These are phyloP conservation scores for Orussus abietinus DNA, from an alignment of 1,140 invertebrate genomes.

Conservation along the genomic window DNA sequence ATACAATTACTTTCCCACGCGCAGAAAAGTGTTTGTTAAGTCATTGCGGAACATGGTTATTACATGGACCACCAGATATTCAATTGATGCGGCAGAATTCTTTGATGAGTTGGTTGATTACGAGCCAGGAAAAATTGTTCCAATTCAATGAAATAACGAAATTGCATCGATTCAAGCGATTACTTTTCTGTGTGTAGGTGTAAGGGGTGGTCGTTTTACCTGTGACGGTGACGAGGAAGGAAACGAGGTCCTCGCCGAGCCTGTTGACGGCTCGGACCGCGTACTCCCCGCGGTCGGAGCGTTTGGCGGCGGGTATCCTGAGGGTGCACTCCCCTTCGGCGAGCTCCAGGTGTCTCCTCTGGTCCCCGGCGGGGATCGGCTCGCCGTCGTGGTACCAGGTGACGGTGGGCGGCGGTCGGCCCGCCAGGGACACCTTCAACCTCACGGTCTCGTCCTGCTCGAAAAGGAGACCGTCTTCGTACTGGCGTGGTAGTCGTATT, in stretches of 20 bases:
- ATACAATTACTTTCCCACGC: too few relatives aligned
- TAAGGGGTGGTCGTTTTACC: too few relatives aligned
- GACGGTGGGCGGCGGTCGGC: conserved; percentile 76
- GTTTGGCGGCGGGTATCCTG: conserved; percentile 67
- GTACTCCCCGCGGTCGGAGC: conserved; percentile 83
- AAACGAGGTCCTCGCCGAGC: conserved; percentile 74
- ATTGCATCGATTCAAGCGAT: not conserved
- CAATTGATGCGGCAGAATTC: too few relatives aligned
- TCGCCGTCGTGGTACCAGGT: conserved; percentile 87
- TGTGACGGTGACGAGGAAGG: conserved; percentile 82
- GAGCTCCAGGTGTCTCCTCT: conserved; percentile 64
- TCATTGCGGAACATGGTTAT: too few relatives aligned
- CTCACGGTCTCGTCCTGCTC: conserved; percentile 84
- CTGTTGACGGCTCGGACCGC: conserved; percentile 74
- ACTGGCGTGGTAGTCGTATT: conserved; percentile 73
- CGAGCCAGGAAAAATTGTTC: too few relatives aligned
- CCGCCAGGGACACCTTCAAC: conserved; percentile 85
- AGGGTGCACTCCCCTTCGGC: conserved; percentile 69
- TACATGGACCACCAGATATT: too few relatives aligned
- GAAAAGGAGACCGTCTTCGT: conserved; percentile 83
- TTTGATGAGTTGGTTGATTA: too few relatives aligned
- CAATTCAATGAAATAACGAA: too few relatives aligned
- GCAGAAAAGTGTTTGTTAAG: too few relatives aligned
- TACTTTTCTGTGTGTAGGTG: not conserved
- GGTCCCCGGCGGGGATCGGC: conserved; percentile 57